These are phyloP conservation scores for Burhinus bistriatus DNA, from an alignment of 2,113 vertebrate species.

Conservation along the genomic window DNA sequence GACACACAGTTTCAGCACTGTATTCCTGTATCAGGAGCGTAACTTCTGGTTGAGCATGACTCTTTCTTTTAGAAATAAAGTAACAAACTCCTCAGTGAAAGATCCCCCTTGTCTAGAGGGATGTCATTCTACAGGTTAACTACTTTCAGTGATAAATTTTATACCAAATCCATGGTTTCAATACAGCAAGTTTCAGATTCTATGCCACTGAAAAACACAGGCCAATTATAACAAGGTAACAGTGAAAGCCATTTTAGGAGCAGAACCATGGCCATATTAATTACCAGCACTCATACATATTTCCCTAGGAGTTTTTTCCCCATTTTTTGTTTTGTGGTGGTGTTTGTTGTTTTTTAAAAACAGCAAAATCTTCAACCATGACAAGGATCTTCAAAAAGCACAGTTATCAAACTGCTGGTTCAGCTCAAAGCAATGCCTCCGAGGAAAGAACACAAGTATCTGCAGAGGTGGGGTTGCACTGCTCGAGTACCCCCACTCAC, in stretches of 20 bases:
- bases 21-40: background rate
- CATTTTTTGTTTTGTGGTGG: background rate
- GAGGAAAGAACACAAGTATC: background rate
- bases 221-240: background rate
- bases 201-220: background rate
- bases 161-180: background rate
- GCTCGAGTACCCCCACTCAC: background rate
- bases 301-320: background rate
- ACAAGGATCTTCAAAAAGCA: background rate
- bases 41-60: background rate
- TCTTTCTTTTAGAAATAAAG: background rate
- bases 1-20: background rate
- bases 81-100: background rate
- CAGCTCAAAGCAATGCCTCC: background rate
- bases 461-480: background rate
- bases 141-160: background rate
- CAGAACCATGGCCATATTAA: background rate
- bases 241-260: background rate
- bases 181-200: background rate
- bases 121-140: background rate
- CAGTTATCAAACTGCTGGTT: background rate
- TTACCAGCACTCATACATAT: accelerated
- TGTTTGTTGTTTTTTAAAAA: background rate
- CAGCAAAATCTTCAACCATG: background rate
- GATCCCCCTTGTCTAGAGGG: background rate